Conservation (phyloP, 2,888 invertebrate genomes). For the Prostheceraeus crozeri region DNA sequence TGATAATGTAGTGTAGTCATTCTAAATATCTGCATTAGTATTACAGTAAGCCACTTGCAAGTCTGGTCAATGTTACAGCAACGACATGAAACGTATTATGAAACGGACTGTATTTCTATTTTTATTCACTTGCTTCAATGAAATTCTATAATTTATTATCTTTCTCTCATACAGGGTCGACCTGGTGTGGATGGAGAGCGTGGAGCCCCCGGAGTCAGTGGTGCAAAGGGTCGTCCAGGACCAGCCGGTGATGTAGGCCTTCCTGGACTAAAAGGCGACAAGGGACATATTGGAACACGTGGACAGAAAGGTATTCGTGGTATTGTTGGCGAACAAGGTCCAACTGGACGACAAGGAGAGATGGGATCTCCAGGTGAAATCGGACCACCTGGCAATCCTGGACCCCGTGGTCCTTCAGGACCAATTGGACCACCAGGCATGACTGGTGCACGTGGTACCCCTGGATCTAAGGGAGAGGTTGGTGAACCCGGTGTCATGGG, state of each 20-base stretch:
- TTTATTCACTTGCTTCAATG: too few species aligned
- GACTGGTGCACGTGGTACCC: slow-evolving; percentile 34
- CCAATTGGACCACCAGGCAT: slow-evolving; percentile 37
- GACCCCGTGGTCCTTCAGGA: slow-evolving; percentile 40
- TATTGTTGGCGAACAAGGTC: slow-evolving; percentile 36
- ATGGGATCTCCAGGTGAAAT: slow-evolving; percentile 38
- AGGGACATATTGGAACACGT: slow-evolving; percentile 37
- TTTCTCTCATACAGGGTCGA: not conserved
- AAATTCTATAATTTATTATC: too few species aligned
- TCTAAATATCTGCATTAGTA: too few species aligned
- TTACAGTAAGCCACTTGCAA: too few species aligned
- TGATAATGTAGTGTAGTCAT: too few species aligned
- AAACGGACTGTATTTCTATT: too few species aligned
- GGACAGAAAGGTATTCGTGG: slow-evolving; percentile 39
- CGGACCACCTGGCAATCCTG: slow-evolving; percentile 39
- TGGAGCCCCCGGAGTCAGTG: not conserved
- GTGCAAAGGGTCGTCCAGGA: slow-evolving; percentile 37
- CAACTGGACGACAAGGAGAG: slow-evolving; percentile 36
- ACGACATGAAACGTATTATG: too few species aligned
- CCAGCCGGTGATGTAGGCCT: slow-evolving; percentile 37
- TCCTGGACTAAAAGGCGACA: slow-evolving; percentile 36
- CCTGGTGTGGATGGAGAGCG: slow-evolving; percentile 6
- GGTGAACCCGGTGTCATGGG: slow-evolving; percentile 38
- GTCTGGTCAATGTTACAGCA: too few species aligned
- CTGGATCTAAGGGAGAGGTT: slow-evolving; percentile 36